Percentiles rank a stretch among this genome's conserved stretches.
These are phyloP conservation scores for Leucozona laternaria DNA, from an alignment of 2,888 invertebrate genomes.

Conservation along the genomic window DNA sequence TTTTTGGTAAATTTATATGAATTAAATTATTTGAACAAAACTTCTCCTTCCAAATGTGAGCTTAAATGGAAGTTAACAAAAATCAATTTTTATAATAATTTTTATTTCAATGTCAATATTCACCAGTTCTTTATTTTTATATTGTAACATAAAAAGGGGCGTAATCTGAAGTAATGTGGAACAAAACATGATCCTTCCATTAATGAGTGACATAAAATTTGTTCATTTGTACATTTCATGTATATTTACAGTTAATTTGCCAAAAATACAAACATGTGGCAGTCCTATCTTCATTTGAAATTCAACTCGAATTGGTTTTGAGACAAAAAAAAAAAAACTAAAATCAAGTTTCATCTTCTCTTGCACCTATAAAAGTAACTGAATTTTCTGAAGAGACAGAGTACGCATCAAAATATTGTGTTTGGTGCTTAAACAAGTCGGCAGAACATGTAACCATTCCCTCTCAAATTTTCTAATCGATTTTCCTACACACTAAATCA, in stretches of 20 bases:
- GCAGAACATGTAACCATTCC: slow-evolving; percentile 48
- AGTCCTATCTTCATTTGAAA: slow-evolving; percentile 13
- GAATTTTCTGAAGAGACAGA: neutral
- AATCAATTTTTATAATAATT: neutral
- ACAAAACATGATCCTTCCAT: slow-evolving; percentile 58
- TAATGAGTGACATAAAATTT: slow-evolving; percentile 38
- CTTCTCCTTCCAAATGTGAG: too few species aligned
- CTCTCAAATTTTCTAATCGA: slow-evolving; percentile 33
- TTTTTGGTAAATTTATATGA: too few species aligned
- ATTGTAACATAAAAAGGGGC: neutral
- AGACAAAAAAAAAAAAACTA: slow-evolving; percentile 35
- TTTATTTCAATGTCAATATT: neutral
- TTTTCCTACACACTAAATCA: slow-evolving; percentile 32
- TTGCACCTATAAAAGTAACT: neutral
- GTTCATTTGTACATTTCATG: slow-evolving; percentile 8
- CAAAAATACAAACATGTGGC: slow-evolving; percentile 8
- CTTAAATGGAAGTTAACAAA: too few species aligned
- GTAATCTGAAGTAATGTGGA: neutral
- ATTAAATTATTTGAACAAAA: too few species aligned
- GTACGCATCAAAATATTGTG: slow-evolving; percentile 8
- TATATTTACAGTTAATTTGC: neutral
- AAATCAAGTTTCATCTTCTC: slow-evolving; percentile 5
- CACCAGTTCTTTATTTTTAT: neutral
- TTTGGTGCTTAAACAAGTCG: slow-evolving; percentile 35
- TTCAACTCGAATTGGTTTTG: slow-evolving; percentile 44